Evolutionary conservation across 1,140 invertebrate genomes (phyloP).

Genomic region (Trachelipus rathkii): DNA sequence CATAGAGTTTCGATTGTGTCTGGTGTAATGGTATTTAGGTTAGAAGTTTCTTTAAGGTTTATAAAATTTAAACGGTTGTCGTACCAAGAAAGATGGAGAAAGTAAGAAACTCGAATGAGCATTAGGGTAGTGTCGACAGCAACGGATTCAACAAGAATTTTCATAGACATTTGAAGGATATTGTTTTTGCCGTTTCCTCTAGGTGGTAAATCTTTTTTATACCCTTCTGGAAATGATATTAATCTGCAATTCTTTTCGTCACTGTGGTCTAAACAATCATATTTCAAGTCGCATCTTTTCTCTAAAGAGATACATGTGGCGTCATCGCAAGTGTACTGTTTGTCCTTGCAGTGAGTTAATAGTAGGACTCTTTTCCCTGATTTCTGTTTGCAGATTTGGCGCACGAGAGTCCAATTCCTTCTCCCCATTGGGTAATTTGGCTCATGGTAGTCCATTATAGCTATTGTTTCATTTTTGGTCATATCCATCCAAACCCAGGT

Average conservation of each 20-base stretch:
- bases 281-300: conserved; percentile 59
- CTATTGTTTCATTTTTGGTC: conserved; percentile 18
- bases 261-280: conserved; percentile 64
- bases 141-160: conserved; percentile 25
- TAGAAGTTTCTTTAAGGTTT: conserved; percentile 31
- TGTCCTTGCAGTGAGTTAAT: conserved; percentile 24
- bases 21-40: conserved; percentile 27
- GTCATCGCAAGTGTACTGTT: conserved; percentile 52
- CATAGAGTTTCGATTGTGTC: conserved; percentile 29
- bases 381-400: conserved; percentile 25
- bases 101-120: conserved; percentile 30
- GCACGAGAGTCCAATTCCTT: conserved; percentile 28
- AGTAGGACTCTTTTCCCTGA: conserved; percentile 18
- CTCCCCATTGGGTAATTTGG: conserved; percentile 40
- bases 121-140: conserved; percentile 31
- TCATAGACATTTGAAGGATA: not conserved
- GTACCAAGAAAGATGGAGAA: conserved; percentile 32
- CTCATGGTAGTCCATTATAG: conserved; percentile 18
- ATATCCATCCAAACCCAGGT: conserved; percentile 30
- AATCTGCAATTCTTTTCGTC: conserved; percentile 64
- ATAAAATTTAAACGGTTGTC: conserved; percentile 33
- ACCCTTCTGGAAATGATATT: conserved; percentile 23
- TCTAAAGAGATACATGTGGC: conserved; percentile 53
- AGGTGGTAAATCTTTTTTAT: conserved; percentile 36
- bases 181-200: not conserved